Evolutionary conservation across 2,888 invertebrate genomes (phyloP).

Genomic region (Polyommatus iphigenia): DNA sequence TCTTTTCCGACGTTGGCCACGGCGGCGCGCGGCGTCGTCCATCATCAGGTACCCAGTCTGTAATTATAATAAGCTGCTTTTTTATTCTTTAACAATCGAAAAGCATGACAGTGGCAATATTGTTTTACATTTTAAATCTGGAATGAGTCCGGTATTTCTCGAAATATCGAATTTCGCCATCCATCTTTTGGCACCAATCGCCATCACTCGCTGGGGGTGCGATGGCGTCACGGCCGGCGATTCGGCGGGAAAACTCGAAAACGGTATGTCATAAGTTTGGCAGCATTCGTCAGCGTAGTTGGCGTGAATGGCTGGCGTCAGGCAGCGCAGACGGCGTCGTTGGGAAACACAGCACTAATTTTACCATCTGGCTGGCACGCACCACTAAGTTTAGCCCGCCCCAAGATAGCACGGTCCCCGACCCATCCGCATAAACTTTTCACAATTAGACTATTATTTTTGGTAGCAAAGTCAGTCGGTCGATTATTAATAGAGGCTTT

Average conservation of each 20-base stretch:
- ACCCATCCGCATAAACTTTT: slow-evolving; percentile 81
- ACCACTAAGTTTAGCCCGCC: slow-evolving; percentile 81
- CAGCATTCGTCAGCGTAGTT: slow-evolving; percentile 62
- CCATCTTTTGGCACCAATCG: slow-evolving; percentile 5
- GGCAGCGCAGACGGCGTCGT: slow-evolving; percentile 74
- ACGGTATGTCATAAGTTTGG: slow-evolving; percentile 78
- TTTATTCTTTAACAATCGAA: background rate
- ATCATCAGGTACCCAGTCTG: too few relatives aligned
- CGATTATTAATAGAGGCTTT: slow-evolving; percentile 82
- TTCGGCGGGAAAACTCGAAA: slow-evolving; percentile 62
- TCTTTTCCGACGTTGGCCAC: too few relatives aligned
- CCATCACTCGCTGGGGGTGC: background rate
- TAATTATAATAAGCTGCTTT: too few relatives aligned
- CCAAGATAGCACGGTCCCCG: slow-evolving; percentile 81
- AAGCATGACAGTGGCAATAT: background rate
- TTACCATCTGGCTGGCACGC: slow-evolving; percentile 78
- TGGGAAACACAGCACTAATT: slow-evolving; percentile 71
- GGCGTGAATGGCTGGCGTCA: slow-evolving; percentile 76
- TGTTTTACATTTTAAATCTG: background rate
- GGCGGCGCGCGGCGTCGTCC: too few relatives aligned
- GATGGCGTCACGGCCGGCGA: slow-evolving; percentile 40
- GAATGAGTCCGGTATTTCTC: background rate
- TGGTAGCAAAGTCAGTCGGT: slow-evolving; percentile 81
- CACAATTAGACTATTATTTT: slow-evolving; percentile 82
- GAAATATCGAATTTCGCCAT: background rate